Percentiles rank a stretch among this genome's conserved stretches.
These are phyloP conservation scores for Sciurus vulgaris DNA, from an alignment of 2,797 vertebrate genomes.

Conservation along the genomic window DNA sequence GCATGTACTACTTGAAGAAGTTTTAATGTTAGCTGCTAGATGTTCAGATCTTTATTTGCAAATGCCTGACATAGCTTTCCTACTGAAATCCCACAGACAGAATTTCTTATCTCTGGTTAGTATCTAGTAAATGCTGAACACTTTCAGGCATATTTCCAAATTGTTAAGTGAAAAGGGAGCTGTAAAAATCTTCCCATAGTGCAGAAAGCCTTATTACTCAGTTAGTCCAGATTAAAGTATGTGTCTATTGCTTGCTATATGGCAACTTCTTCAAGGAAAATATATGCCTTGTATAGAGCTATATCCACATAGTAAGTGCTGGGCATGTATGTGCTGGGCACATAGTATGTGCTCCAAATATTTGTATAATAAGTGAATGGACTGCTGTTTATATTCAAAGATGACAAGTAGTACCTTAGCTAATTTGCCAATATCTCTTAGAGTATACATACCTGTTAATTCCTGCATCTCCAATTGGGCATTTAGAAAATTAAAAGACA, in stretches of 20 bases:
- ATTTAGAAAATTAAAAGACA: neutral
- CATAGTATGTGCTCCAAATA: neutral
- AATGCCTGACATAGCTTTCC: conserved; percentile 13
- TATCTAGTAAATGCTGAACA: conserved; percentile 5
- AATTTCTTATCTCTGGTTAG: neutral
- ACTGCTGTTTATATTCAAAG: neutral
- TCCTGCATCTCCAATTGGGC: neutral
- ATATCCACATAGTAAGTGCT: neutral
- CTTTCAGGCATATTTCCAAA: conserved; percentile 14
- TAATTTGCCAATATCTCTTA: neutral
- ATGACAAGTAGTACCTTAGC: neutral
- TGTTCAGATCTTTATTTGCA: conserved; percentile 36
- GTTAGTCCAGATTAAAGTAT: conserved; percentile 20
- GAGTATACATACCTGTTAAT: neutral
- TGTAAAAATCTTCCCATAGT: conserved; percentile 22
- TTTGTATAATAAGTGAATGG: conserved; percentile 32
- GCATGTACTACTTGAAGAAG: neutral
- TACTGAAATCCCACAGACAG: neutral
- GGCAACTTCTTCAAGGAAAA: neutral
- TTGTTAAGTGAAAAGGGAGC: conserved; percentile 10
- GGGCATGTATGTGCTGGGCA: neutral
- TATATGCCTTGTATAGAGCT: neutral
- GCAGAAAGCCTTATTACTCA: conserved; percentile 14
- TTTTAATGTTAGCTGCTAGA: neutral
- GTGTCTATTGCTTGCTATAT: neutral